Evolutionary conservation across 2,888 invertebrate genomes (phyloP).

Genomic region (Venustoraphidia nigricollis): DNA sequence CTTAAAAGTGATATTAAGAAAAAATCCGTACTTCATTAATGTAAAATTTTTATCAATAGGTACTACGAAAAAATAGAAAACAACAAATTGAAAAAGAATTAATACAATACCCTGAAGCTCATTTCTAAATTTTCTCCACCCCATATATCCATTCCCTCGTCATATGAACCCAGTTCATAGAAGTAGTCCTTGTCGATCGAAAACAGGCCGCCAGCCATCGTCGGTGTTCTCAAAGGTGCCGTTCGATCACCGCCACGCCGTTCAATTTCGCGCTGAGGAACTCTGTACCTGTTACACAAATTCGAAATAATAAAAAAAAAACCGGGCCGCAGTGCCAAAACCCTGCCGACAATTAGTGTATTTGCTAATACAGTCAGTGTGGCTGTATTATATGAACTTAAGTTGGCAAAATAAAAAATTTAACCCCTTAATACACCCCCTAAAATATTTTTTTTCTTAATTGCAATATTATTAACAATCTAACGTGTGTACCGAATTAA

Average conservation of each 20-base stretch:
- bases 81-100: not conserved
- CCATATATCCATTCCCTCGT: constrained; percentile 99
- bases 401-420: no score
- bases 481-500: no score
- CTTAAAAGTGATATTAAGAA: not conserved
- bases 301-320: no score
- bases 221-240: constrained; percentile 84
- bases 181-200: constrained; percentile 94
- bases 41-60: not conserved
- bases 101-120: constrained; percentile 70
- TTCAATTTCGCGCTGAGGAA: constrained; percentile 92
- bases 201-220: constrained; percentile 95
- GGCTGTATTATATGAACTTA: no score
- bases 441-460: no score
- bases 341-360: no score
- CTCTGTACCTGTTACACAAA: constrained; percentile 62
- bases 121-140: constrained; percentile 93
- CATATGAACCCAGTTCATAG: constrained; percentile 94
- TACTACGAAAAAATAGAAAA: constrained; percentile 1
- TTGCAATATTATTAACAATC: no score
- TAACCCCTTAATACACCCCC: no score
- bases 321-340: no score
- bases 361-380: no score
- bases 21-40: constrained; percentile 18
- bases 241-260: constrained; percentile 86